phyloP scores from a whole-genome alignment of 2,888 invertebrate genomes.

The Sceliomorpha sp. region DNA sequence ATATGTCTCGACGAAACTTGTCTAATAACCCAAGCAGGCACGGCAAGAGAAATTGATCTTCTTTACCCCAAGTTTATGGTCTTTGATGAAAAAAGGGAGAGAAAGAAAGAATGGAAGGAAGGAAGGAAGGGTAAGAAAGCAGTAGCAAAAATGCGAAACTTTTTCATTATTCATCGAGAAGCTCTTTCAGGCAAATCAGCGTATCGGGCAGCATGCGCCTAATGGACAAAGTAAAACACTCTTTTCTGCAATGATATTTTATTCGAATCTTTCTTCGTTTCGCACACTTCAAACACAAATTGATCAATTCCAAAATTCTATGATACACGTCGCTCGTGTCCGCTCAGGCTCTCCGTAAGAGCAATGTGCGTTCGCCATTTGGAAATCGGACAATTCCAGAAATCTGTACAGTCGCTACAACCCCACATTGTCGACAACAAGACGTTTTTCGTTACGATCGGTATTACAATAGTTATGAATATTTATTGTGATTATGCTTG shows the following conservation, averaged over 20 bases:
- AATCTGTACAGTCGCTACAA: too few species aligned
- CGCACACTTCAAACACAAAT: slow-evolving; percentile 42
- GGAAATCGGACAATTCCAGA: too few species aligned
- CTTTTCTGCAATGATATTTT: slow-evolving; percentile 46
- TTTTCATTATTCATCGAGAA: too few species aligned
- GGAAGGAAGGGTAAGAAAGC: too few species aligned
- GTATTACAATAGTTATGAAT: slow-evolving; percentile 33
- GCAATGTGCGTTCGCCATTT: too few species aligned
- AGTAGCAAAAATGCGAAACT: too few species aligned
- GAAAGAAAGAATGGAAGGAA: too few species aligned
- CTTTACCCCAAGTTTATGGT: slow-evolving; percentile 17
- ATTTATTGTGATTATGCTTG: slow-evolving; percentile 53
- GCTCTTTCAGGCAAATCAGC: too few species aligned
- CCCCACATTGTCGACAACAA: slow-evolving; percentile 56
- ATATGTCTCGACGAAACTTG: slow-evolving; percentile 25
- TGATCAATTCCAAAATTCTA: too few species aligned
- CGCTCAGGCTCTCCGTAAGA: too few species aligned
- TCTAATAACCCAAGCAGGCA: slow-evolving; percentile 24
- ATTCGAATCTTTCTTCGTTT: slow-evolving; percentile 46
- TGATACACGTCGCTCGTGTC: too few species aligned
- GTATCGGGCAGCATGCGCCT: too few species aligned
- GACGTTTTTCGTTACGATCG: slow-evolving; percentile 43
- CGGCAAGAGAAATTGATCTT: slow-evolving; percentile 10
- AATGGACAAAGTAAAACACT: slow-evolving; percentile 1
- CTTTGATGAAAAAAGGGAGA: slow-evolving; percentile 15